Conservation (phyloP, 2,797 vertebrate species). For the Cichlasoma orientale region DNA sequence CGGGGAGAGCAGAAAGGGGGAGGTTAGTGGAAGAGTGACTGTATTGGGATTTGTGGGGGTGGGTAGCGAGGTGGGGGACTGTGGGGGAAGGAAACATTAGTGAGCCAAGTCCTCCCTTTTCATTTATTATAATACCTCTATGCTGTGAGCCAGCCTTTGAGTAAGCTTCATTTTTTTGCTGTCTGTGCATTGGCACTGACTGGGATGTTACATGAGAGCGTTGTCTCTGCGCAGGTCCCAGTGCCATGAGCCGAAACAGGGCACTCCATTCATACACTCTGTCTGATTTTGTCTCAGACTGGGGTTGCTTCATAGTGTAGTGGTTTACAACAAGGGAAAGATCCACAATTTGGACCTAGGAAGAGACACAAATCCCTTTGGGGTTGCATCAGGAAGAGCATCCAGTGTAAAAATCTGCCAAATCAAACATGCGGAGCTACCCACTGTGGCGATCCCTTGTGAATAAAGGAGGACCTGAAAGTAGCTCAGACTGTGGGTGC, state of each 20-base stretch:
- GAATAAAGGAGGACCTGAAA: not conserved
- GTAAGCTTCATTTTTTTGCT: conserved; percentile 41
- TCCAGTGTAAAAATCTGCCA: not conserved
- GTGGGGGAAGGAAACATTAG: conserved; percentile 22
- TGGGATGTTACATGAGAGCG: conserved; percentile 53
- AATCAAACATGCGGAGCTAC: not conserved
- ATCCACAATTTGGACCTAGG: not conserved
- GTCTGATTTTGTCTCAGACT: conserved; percentile 48
- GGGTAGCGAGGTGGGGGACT: conserved; percentile 56
- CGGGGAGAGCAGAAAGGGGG: conserved; percentile 9
- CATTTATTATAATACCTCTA: conserved; percentile 48
- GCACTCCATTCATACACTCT: conserved; percentile 65
- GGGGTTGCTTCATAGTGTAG: conserved; percentile 19
- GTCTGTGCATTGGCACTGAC: conserved; percentile 49
- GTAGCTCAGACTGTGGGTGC: conserved; percentile 45
- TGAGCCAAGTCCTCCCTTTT: conserved; percentile 13
- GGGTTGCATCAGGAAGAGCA: not conserved
- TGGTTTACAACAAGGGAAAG: not conserved
- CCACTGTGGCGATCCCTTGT: not conserved
- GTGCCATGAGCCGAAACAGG: conserved; percentile 62
- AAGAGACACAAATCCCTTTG: not conserved
- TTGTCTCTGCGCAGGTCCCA: conserved; percentile 43
- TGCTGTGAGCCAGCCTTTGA: conserved; percentile 28
- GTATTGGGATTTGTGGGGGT: conserved; percentile 55
- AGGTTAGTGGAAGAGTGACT: conserved; percentile 42